Percentiles rank a stretch among this genome's conserved stretches.
Conservation (phyloP, 2,888 invertebrate species). For the Caenorhabditis sp. region DNA sequence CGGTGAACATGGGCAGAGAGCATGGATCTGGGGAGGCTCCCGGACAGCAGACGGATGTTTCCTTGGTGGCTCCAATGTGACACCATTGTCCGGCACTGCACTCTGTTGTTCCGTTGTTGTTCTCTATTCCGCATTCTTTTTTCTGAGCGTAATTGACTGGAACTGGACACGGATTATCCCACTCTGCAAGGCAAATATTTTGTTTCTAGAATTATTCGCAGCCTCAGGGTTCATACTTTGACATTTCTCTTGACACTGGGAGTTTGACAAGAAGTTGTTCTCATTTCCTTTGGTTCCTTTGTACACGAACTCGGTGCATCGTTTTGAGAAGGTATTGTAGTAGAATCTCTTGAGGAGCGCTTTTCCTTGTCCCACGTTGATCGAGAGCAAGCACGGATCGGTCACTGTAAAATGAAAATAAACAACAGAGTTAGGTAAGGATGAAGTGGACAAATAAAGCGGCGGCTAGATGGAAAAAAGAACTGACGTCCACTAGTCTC, state of each 20-base stretch:
- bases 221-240: conserved; percentile 70
- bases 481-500: conserved; percentile 75
- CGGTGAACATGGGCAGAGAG: conserved; percentile 70
- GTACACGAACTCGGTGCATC: conserved; percentile 76
- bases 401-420: conserved; percentile 68
- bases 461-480: background rate
- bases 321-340: conserved; percentile 75
- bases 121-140: conserved; percentile 51
- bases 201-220: background rate
- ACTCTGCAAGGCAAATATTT: conserved; percentile 61
- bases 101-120: conserved; percentile 59
- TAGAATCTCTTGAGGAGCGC: conserved; percentile 72
- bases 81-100: conserved; percentile 75
- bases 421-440: conserved; percentile 16
- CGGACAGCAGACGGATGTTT: conserved; percentile 76
- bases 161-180: conserved; percentile 75
- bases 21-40: conserved; percentile 74
- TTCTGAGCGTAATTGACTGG: conserved; percentile 57
- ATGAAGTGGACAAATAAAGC: conserved; percentile 11
- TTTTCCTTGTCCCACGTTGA: conserved; percentile 74
- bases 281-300: conserved; percentile 76
- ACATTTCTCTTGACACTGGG: conserved; percentile 73
- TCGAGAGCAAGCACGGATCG: conserved; percentile 74
- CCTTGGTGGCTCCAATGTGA: conserved; percentile 72
- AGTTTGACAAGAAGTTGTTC: conserved; percentile 74